phyloP scores from a whole-genome alignment of 1,140 invertebrate genomes.

The Yoshiicerus persimilis region DNA sequence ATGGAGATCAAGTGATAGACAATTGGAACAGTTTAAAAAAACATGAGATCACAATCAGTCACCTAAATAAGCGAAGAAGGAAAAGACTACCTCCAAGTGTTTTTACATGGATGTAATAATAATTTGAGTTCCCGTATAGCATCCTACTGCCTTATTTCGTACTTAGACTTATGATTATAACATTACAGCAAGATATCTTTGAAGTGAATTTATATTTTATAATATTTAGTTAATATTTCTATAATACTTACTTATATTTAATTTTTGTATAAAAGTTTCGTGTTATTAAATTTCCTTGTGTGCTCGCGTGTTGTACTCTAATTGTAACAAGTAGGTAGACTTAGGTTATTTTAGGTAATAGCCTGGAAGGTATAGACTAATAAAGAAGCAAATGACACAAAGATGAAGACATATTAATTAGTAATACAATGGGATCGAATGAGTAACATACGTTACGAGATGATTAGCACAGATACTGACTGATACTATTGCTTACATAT shows the following conservation, averaged over 20 bases:
- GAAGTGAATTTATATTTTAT: neutral
- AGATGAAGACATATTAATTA: neutral
- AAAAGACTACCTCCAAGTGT: neutral
- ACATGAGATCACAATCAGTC: neutral
- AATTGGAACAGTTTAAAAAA: no score
- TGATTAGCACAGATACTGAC: neutral
- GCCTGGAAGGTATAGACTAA: neutral
- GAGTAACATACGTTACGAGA: neutral
- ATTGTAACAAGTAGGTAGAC: slow-evolving; percentile 6
- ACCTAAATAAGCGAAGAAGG: neutral
- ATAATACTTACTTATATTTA: neutral
- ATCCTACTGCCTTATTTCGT: neutral
- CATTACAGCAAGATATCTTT: neutral
- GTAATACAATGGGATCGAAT: neutral
- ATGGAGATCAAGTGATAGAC: no score
- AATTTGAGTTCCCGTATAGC: neutral
- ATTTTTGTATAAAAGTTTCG: slow-evolving; percentile 20
- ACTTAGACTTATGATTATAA: no score
- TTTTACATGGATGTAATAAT: neutral
- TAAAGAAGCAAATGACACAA: neutral
- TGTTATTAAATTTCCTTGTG: slow-evolving; percentile 13
- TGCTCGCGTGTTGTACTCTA: slow-evolving; percentile 15
- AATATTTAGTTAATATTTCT: neutral
- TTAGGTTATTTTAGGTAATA: neutral
- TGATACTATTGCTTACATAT: neutral